Evolutionary conservation across 2,113 vertebrate genomes (phyloP).

Genomic region (Herpetotheres cachinnans): DNA sequence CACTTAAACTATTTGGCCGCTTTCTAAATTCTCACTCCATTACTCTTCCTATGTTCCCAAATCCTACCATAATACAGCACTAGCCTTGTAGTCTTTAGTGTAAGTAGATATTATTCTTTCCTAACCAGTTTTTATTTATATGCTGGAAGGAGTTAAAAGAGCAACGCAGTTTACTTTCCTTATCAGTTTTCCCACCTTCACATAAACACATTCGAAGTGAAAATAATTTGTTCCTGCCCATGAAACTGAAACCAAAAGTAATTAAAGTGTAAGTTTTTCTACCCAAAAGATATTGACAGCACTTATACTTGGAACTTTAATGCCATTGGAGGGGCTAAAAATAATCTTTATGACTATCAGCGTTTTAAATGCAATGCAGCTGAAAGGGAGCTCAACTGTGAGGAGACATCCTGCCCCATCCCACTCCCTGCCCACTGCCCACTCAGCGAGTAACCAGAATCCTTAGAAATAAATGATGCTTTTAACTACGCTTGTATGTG

Average conservation of each 20-base stretch:
- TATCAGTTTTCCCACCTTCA: slow-evolving; percentile 53
- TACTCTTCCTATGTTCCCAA: neutral
- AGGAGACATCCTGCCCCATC: neutral
- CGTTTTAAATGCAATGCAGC: neutral
- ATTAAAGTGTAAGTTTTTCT: neutral
- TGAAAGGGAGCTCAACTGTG: neutral
- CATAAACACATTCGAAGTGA: slow-evolving; percentile 33
- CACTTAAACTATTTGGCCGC: neutral
- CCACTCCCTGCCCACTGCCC: neutral
- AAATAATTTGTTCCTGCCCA: neutral
- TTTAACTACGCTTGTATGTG: neutral
- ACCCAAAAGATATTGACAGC: neutral
- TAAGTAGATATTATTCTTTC: neutral
- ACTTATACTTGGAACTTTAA: neutral
- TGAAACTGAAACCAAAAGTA: slow-evolving; percentile 58
- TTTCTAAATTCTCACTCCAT: neutral
- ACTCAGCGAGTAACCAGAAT: neutral
- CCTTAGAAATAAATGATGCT: neutral
- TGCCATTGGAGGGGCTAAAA: neutral
- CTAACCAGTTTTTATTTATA: neutral
- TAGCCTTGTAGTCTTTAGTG: neutral
- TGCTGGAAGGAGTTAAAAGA: neutral
- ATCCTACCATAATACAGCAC: neutral
- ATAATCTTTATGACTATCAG: neutral
- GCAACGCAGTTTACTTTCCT: neutral